Evolutionary conservation across 2,888 invertebrate genomes (phyloP).

Genomic region (Sipunculus nudus): DNA sequence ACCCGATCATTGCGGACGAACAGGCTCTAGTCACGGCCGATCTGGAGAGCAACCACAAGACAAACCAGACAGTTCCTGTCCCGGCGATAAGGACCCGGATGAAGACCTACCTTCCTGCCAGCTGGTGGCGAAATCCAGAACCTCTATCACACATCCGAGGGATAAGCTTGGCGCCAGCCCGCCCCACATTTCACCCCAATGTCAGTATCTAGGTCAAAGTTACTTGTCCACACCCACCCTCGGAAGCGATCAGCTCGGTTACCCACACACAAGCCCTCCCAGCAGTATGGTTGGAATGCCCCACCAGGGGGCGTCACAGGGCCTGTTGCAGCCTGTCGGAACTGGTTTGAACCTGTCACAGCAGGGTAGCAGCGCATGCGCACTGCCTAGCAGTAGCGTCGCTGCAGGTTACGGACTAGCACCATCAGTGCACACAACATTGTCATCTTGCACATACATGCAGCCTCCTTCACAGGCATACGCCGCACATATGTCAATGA

Average conservation of each 20-base stretch:
- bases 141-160: constrained; percentile 18
- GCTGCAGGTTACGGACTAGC: background rate
- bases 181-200: constrained; percentile 31
- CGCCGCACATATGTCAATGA: background rate
- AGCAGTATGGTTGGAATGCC: constrained; percentile 36
- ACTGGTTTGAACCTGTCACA: background rate
- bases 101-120: constrained; percentile 12
- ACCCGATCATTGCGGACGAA: too few species aligned
- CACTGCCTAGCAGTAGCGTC: background rate
- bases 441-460: constrained; percentile 24
- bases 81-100: too few species aligned
- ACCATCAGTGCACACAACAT: background rate
- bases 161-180: constrained; percentile 21
- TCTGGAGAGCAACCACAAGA: too few species aligned
- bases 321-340: background rate
- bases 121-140: background rate
- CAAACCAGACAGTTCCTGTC: too few species aligned
- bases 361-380: constrained; percentile 13
- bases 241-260: constrained; percentile 51
- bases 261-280: constrained; percentile 54
- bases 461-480: background rate
- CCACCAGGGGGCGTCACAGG: background rate
- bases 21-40: too few species aligned
- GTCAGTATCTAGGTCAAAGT: constrained; percentile 45
- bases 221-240: constrained; percentile 41